phyloP scores from a whole-genome alignment of 2,113 vertebrate genomes.

The Numida meleagris region DNA sequence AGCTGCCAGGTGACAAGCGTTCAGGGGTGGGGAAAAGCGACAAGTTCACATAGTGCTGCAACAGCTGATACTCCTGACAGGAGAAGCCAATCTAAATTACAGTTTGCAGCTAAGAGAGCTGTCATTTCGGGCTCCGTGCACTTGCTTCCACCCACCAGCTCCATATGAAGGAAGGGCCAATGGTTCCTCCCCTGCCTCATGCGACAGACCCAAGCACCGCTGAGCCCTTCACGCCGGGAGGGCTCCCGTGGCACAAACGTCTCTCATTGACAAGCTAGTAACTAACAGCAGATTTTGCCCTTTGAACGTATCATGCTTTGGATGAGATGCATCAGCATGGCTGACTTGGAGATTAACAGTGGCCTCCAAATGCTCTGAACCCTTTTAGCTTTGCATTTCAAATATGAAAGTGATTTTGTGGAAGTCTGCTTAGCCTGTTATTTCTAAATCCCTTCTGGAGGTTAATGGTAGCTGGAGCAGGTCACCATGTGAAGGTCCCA shows the following conservation, averaged over 20 bases:
- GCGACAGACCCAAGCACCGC: not conserved
- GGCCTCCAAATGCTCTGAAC: not conserved
- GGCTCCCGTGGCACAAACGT: not conserved
- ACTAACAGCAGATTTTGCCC: slow-evolving; percentile 11
- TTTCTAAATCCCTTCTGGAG: slow-evolving; percentile 16
- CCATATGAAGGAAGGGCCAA: not conserved
- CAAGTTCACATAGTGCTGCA: not conserved
- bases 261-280: not conserved
- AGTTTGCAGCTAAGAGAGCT: not conserved
- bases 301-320: not conserved
- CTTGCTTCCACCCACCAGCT: not conserved
- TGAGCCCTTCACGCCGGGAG: not conserved
- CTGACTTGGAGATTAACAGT: slow-evolving; percentile 12
- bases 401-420: slow-evolving; percentile 1
- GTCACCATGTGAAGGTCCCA: not conserved
- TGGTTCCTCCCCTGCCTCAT: not conserved
- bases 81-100: not conserved
- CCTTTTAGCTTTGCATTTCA: not conserved
- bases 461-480: not conserved
- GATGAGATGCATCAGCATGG: not conserved
- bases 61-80: not conserved
- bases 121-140: not conserved
- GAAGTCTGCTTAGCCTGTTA: not conserved
- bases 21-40: not conserved
- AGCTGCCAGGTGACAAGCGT: not conserved